phyloP scores from a whole-genome alignment of 2,797 vertebrate genomes.

The Mormyrops attenuatus region DNA sequence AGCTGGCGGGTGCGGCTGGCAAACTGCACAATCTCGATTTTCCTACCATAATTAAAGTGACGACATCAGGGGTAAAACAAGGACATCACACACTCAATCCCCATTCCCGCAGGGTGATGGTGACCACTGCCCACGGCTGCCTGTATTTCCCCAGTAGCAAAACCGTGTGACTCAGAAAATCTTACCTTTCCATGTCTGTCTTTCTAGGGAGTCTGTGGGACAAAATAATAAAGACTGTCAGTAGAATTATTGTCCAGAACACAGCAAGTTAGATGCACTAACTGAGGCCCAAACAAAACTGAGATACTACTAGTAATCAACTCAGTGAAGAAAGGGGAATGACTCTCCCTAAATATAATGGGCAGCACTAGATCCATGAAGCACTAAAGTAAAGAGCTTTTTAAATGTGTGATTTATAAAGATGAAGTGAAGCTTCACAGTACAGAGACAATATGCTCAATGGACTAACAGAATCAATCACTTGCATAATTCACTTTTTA shows the following conservation, averaged over 20 bases:
- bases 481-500: background rate
- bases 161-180: constrained; percentile 10
- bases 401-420: background rate
- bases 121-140: background rate
- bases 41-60: constrained; percentile 59
- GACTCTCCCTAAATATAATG: background rate
- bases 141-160: background rate
- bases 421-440: background rate
- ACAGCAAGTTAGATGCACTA: background rate
- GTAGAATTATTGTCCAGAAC: background rate
- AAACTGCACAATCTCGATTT: constrained; percentile 99
- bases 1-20: constrained; percentile 94
- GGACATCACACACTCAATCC: background rate
- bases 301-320: background rate
- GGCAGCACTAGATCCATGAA: background rate
- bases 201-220: constrained; percentile 83
- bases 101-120: background rate
- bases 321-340: background rate
- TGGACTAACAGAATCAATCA: background rate
- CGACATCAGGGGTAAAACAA: background rate
- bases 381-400: background rate
- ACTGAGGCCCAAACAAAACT: background rate
- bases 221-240: constrained; percentile 12
- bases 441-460: background rate
- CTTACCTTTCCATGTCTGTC: constrained; percentile 97